Evolutionary conservation across 2,113 vertebrate species (phyloP), one percentile per base, ranked within the genome.

Genomic region (Gallinago paraguaiae): DNA sequence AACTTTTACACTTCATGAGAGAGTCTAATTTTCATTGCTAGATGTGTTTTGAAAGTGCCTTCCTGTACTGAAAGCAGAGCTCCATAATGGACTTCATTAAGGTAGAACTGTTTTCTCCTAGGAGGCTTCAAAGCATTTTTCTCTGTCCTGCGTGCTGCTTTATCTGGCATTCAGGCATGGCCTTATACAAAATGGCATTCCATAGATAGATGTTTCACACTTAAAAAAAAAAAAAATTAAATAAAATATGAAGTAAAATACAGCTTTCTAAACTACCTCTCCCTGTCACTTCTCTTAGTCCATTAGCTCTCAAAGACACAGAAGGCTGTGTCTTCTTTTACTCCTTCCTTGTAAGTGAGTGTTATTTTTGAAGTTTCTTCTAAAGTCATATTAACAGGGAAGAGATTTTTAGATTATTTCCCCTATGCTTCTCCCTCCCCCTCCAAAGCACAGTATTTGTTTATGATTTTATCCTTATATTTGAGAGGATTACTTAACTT

Each of bases 1-100:
- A 97, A 94, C 90, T 94, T 95, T 64, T 90, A 82, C 76, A 77
- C 72, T 91, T 95, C 56, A 59, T 57, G 83, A 84, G 56, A 79
- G 59, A 90, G 65, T 86, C 72, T 95, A 43, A 77, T 96, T 94
- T 97, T 88, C 72, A 33, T 82, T 74, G 60, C 69, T 86, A 90
- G 93, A 79, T 0, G 2, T 82, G 51, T 90, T 96, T 95, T 93
- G 84, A 93, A 95, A 93, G 89, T 65, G 41, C 68, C 43, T 96
- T 91, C 57, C 79, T n/a, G 46, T 87, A 76, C 43, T 92, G 95
- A 91, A 95, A 93, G 71, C 45, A 46, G 75, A 96, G 61, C 35
- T 84, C 88, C 41, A 33, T 95, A 92, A 97, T 94, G 93, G 95
- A 95, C 94, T 97, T 97, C 86, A 90, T 95, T 92, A 94, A 89